phyloP scores from a whole-genome alignment of 2,797 vertebrate genomes.

The Aplochiton taeniatus region DNA sequence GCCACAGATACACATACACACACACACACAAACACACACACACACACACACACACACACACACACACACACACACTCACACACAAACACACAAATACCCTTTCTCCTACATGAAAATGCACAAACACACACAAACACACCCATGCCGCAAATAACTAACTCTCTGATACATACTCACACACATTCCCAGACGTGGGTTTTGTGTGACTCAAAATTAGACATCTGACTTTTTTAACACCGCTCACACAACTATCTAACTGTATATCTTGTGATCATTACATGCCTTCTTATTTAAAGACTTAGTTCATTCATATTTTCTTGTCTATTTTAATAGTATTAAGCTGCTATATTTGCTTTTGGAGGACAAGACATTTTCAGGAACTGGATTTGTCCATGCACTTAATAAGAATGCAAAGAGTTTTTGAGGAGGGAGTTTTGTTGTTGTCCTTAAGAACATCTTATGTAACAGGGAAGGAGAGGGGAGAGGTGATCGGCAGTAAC shows the following conservation, averaged over 20 bases:
- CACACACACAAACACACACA: not conserved
- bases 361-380: too few species aligned
- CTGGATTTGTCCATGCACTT: too few species aligned
- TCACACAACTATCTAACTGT: not conserved
- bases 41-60: not conserved
- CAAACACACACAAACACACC: not conserved
- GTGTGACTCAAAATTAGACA: not conserved
- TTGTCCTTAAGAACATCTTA: too few species aligned
- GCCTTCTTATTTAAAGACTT: too few species aligned
- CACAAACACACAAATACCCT: not conserved
- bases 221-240: not conserved
- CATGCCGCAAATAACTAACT: not conserved
- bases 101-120: not conserved
- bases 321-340: too few species aligned
- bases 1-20: not conserved
- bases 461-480: too few species aligned
- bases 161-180: not conserved
- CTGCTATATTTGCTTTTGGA: too few species aligned
- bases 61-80: not conserved
- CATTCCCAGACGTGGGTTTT: not conserved
- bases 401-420: too few species aligned
- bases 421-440: too few species aligned
- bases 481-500: too few species aligned
- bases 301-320: too few species aligned
- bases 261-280: too few species aligned